These are phyloP conservation scores for Ferdinandea cuprea DNA, from an alignment of 2,888 invertebrate species.

Conservation along the genomic window DNA sequence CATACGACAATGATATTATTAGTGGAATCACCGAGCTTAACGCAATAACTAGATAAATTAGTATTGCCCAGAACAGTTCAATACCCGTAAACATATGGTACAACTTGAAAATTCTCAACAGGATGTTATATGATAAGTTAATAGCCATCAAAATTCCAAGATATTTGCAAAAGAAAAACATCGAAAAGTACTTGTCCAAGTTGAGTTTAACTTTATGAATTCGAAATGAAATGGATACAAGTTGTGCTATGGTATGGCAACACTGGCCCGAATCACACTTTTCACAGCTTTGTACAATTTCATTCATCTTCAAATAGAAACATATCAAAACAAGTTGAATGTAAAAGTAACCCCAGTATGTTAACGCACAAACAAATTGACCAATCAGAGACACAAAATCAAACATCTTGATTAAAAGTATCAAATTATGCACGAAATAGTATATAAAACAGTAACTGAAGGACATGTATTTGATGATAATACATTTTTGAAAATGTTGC, in stretches of 20 bases:
- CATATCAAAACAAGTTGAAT: no score
- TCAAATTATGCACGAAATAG: not conserved
- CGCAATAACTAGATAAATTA: not conserved
- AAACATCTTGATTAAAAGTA: not conserved
- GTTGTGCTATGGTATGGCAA: not conserved
- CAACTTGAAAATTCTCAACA: not conserved
- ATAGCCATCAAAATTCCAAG: not conserved
- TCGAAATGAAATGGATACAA: no score
- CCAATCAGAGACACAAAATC: not conserved
- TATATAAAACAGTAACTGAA: not conserved
- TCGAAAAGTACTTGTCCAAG: no score
- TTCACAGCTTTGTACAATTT: not conserved
- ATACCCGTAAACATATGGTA: not conserved
- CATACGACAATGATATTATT: not conserved
- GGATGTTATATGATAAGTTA: not conserved
- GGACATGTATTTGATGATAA: not conserved
- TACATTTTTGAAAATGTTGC: not conserved
- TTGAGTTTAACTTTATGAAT: no score
- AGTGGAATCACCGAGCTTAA: not conserved
- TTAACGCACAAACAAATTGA: no score
- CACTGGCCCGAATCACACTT: not conserved
- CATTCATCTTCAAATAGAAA: no score
- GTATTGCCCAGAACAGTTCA: not conserved
- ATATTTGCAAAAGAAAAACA: no score
- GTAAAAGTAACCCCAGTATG: no score